These are phyloP conservation scores for Taenioides sp. DNA, from an alignment of 2,797 vertebrate species.

Conservation along the genomic window DNA sequence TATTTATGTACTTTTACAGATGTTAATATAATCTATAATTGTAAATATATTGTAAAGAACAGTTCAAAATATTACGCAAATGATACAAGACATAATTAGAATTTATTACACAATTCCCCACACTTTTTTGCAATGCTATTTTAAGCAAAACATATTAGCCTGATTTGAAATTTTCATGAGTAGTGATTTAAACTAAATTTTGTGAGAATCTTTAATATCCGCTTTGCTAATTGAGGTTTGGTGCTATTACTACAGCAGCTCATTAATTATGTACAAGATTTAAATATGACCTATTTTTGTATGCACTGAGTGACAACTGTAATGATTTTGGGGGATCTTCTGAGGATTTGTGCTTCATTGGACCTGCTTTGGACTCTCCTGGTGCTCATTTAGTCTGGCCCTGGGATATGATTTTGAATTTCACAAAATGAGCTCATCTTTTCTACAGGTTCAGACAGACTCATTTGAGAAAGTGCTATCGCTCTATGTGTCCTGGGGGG, in stretches of 20 bases:
- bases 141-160: not conserved
- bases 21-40: too few species aligned
- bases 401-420: slow-evolving; percentile 36
- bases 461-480: slow-evolving; percentile 8
- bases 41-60: not conserved
- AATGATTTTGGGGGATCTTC: slow-evolving; percentile 63
- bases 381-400: slow-evolving; percentile 46
- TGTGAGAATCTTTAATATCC: slow-evolving; percentile 46
- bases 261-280: slow-evolving; percentile 74
- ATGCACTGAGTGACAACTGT: slow-evolving; percentile 60
- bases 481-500: slow-evolving; percentile 17
- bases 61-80: too few species aligned
- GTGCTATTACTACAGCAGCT: slow-evolving; percentile 54
- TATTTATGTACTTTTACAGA: too few species aligned
- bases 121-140: not conserved
- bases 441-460: slow-evolving; percentile 18
- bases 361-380: slow-evolving; percentile 47
- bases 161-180: slow-evolving; percentile 2
- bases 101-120: not conserved
- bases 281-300: slow-evolving; percentile 73
- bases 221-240: slow-evolving; percentile 60
- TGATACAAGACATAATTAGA: not conserved
- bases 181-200: slow-evolving; percentile 1
- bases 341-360: slow-evolving; percentile 48
- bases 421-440: slow-evolving; percentile 29